A percentile compares a stretch with the other conserved stretches of the same genome.
Conservation (phyloP, 2,888 invertebrate species). For the Lasioglossum zephyrum region DNA sequence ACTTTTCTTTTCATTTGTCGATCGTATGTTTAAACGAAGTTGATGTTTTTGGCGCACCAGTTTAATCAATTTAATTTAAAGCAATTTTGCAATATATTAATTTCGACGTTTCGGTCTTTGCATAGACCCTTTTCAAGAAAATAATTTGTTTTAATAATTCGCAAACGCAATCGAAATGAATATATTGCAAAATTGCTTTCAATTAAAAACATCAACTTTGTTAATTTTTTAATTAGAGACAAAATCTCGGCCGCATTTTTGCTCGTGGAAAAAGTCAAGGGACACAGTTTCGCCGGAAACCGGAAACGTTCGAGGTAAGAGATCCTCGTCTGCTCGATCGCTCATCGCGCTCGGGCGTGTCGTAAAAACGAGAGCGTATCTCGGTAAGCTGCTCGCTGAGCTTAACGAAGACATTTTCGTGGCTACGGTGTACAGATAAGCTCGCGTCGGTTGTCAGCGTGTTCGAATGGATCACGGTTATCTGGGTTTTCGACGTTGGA, state of each 20-base stretch:
- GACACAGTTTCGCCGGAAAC: conserved; percentile 4
- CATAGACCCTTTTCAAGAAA: too few species aligned
- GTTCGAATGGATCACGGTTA: conserved; percentile 49
- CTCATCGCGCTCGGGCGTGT: conserved; percentile 6
- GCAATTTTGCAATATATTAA: too few species aligned
- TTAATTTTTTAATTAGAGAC: background rate
- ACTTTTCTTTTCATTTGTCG: too few species aligned
- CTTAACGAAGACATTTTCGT: conserved; percentile 55
- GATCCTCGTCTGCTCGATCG: conserved; percentile 18
- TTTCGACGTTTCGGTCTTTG: too few species aligned
- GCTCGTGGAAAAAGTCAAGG: background rate
- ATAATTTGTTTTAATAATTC: too few species aligned
- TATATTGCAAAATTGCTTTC: too few species aligned
- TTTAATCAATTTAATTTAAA: too few species aligned
- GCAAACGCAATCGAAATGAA: too few species aligned
- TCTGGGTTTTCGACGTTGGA: conserved; percentile 26
- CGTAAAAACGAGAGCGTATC: conserved; percentile 47
- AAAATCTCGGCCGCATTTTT: background rate
- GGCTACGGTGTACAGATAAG: conserved; percentile 48
- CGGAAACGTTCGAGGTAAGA: conserved; percentile 15
- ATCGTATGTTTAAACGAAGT: too few species aligned
- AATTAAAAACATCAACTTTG: too few species aligned
- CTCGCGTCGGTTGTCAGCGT: conserved; percentile 23
- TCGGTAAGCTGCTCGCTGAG: conserved; percentile 7
- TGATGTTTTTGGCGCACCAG: too few species aligned